Evolutionary conservation across 2,113 vertebrate genomes (phyloP), one percentile per base, ranked within the genome.

Genomic region (Alligator sinensis): DNA sequence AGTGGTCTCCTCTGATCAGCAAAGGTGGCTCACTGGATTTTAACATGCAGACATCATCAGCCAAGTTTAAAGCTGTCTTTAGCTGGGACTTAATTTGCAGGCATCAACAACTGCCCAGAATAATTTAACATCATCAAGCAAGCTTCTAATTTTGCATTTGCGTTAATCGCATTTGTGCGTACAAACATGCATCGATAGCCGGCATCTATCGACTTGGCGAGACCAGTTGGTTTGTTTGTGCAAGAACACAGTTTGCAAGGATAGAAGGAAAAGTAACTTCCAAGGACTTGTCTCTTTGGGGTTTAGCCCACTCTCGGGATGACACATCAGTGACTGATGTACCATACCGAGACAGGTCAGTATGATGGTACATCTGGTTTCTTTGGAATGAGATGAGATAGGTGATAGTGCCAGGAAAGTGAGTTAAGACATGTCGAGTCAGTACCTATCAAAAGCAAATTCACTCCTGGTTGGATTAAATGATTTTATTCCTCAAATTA

Each of bases 321-420:
- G 34, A 24, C 3, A 11, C 0, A 5, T 0, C 2, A 3, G 30
- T 15, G 60, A 25, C 2, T 47, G 47, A 47, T 47, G 47, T 47
- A 47, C 47, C 47, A 47, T 47, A 9, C 7, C 9, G 47, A 47
- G 47, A 7, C 9, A 47, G 7, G 7, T 47, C 47, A 47, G 47
- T 47, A 47, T 47, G 47, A 47, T 47, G 47, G 9, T 47, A 47
- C 28, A 9, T 55, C 17, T 19, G 30, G 1, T 1, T 15, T 80
- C 70, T 0, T 2, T 25, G 76, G 58, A 24, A 38, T 1, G 2
- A 62, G 79, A 79, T 61, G 57, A 6, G 15, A 25, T 3, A 11
- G 22, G 47, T 25, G 58, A 3, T 62, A 21, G 14, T 5, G 1
- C 62, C 64, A 16, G 9, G 76, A 17, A 76, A 77, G 61, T 9